Base-by-base conservation (phyloP, 2,113 vertebrate species). In the Oenanthe melanoleuca region DNA sequence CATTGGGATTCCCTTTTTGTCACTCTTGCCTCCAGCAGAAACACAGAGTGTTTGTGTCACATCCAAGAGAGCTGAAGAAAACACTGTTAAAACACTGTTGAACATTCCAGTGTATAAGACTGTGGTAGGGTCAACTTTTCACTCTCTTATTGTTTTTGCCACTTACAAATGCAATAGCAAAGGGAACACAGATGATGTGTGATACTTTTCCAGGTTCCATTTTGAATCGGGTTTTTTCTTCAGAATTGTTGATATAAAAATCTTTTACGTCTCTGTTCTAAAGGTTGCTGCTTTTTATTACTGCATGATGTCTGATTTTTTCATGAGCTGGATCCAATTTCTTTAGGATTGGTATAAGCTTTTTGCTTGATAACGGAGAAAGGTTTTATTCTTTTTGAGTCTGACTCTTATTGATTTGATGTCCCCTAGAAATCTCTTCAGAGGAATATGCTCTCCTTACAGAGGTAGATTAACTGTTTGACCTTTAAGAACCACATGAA, bases 381-480 rank as follows among this genome's bases (percentile, higher is more conserved):
- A 64, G 86, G 22, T 50, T 91, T 95, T 88, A 91, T 96, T 93
- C 91, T 95, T 91, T 70, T 96, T 91, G 63, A 95, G 55, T 40
- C 82, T 91, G 94, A 71, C 33, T 61, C 73, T 81, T 94, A 96
- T 92, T 96, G 92, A 97, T 96, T 97, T 70, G 88, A 96, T 96
- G 92, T 93, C 90, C 86, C 95, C 80, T 34, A 82, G 75, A 97
- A 97, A 94, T 95, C 66, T 95, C 72, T 97, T 97, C 95, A 93
- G 95, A 97, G 81, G 78, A 78, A 96, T 95, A 96, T 2, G 1
- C 6, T 95, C 80, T 79, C 49, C 84, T 73, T 94, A 85, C 79
- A 77, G 52, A 95, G 71, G 83, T 94, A 96, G 96, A 96, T 97
- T 97, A 97, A 97, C 85, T 96, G 57, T 82, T 91, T 93, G 95